Evolutionary conservation across 2,797 vertebrate genomes (phyloP), one percentile per base, ranked within the genome.

Genomic region (Manis crassicaudata): DNA sequence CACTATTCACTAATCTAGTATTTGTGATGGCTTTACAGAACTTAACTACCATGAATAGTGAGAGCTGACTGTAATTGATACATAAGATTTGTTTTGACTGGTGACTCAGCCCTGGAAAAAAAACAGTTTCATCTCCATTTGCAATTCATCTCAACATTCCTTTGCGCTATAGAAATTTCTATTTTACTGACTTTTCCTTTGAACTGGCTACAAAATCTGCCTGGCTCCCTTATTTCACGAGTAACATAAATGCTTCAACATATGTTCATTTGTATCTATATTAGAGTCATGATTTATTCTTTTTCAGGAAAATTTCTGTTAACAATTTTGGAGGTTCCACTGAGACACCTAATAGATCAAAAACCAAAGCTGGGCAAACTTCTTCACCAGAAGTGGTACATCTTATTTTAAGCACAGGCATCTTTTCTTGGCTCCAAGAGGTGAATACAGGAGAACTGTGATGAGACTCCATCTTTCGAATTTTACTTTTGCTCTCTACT

Each of bases 401-500:
- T 32, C 40, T 76, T 17, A 27, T 18, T 80, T 54, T 88, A 82
- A 73, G 21, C 23, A 7, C n/a, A 35, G 32, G 25, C 23, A 5
- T 35, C 60, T 88, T 60, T 92, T 75, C 65, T 70, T 50, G 76
- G 77, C 25, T 76, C 29, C 52, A 68, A 73, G 43, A 87, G 20
- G 25, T 12, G 3, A 50, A 83, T 37, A 27, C n/a, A 81, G 37
- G 50, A 80, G 52, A 86, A 73, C 7, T 40, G 27, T 25, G 9
- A n/a, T 80, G 40, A 73, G 23, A 81, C 37, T 76, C 54, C 37
- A 5, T 56, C 83, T 81, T 79, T 82, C 63, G 79, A 54, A 46
- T 94, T 90, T 76, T 63, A 89, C 77, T 72, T 87, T 76, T 92
- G 77, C 23, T 86, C 81, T 86, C 88, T 60, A 60, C n/a, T 88